Evolutionary conservation across 2,113 vertebrate genomes (phyloP), one percentile per base, ranked within the genome.

Genomic region (Phaethornis superciliosus): DNA sequence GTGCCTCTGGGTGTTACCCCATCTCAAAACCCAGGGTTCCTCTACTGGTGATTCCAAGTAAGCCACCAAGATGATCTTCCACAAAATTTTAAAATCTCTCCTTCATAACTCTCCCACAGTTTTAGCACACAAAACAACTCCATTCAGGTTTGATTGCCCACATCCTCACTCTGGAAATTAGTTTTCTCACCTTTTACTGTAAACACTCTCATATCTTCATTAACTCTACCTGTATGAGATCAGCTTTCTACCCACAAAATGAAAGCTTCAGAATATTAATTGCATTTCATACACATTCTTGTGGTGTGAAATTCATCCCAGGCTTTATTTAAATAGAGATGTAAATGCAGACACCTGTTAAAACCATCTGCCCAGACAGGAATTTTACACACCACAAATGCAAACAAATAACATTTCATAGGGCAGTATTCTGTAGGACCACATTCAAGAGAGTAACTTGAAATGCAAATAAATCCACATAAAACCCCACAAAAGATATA

Each of bases 211-310:
- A 13, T 47, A 54, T 69, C 58, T 88, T 85, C 80, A 58, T 93
- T 60, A 92, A 60, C 72, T 55, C 69, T 80, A 79, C 79, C 78
- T 90, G 56, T 19, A 92, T 27, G 65, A 90, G 71, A 88, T 64
- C 75, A 88, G 46, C 59, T 60, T 52, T 52, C 54, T n/a, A 44
- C 17, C 28, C 27, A 37, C 72, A 67, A 89, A 94, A 70, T 26
- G n/a, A 67, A 59, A 82, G 55, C 90, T 88, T 58, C 86, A 91
- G 79, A 81, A 40, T 71, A 91, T 82, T 92, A 87, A 91, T 77
- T 93, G 55, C 70, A 40, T 93, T 72, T 91, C 9, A 1, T n/a
- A 82, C 60, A 35, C 54, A 30, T 78, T 68, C 59, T 67, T 40
- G 24, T 0, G 7, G 60, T 67, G 68, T 49, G 72, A 93, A 93